Base-by-base conservation (phyloP, 1,140 invertebrate genomes). In the Drosophila bifasciata region DNA sequence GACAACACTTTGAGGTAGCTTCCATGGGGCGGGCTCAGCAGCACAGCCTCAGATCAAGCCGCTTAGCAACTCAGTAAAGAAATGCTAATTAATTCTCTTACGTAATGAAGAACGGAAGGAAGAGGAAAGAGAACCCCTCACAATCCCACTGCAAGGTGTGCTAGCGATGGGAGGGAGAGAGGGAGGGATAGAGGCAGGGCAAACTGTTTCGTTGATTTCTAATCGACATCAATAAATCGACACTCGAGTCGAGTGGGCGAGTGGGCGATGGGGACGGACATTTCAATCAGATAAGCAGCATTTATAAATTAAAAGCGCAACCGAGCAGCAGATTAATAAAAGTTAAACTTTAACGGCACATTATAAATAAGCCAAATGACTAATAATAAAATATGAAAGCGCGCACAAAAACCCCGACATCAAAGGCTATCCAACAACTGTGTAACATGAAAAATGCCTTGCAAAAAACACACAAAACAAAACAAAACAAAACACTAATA, bases 361-460 rank as follows among this genome's bases (percentile, higher is more conserved):
- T 86, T 85, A 86, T 85, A 85, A 85, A 85, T 85, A 86, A 85
- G 73, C 77, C 81, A 81, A 85, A 86, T 81, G 81, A 86, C 81
- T 85, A 85, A 85, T 85, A 86, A 85, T 86, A 86, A 86, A 85
- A 86, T 86, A 86, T 85, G 68, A 86, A 81, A 80, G 80, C 76
- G 67, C 70, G 58, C 71, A 75, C 59, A 57, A 67, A 64, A 51
- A 45, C 67, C 19, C 67, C 51, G 52, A 86, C 81, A 85, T 85
- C 81, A 85, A 85, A 85, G 80, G 81, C 63, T 19, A 39, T 19
- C 40, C 48, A 53, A 32, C 62, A 55, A 67, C 48, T 55, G 62
- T 68, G 49, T 67, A 68, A 55, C 43, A 67, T 17, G 32, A 36
- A 36, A 36, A 13, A 36, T 36, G 13, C 32, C 13, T 36, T 11